Evolutionary conservation across 1,140 invertebrate species (phyloP).

Genomic region (Grapholita molesta): DNA sequence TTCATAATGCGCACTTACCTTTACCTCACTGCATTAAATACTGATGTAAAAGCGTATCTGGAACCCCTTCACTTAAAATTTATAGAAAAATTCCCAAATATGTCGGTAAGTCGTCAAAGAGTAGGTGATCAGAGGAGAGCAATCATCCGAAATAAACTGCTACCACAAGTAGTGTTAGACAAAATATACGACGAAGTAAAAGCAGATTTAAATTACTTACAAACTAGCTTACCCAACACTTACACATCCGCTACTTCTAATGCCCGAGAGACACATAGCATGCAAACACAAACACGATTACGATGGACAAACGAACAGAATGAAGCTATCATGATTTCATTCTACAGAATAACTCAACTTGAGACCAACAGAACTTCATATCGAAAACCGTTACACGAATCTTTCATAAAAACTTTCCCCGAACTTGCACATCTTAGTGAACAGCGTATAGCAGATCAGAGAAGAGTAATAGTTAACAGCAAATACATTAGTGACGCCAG

Average conservation of each 20-base stretch:
- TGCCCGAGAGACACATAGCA: background rate
- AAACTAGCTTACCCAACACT: background rate
- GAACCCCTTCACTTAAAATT: constrained; percentile 19
- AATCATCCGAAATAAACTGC: constrained; percentile 27
- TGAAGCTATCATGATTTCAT: constrained; percentile 25
- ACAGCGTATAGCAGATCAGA: too few species aligned
- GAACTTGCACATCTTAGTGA: constrained; percentile 23
- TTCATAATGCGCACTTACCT: too few species aligned
- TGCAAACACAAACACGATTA: constrained; percentile 8
- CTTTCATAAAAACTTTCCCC: constrained; percentile 20
- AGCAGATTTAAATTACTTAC: background rate
- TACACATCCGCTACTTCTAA: background rate
- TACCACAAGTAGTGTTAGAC: constrained; percentile 17
- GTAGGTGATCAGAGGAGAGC: constrained; percentile 34
- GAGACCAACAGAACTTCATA: constrained; percentile 27
- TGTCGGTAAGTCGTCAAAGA: constrained; percentile 26
- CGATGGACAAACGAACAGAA: constrained; percentile 27
- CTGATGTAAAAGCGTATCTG: background rate
- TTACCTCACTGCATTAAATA: background rate
- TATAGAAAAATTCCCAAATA: constrained; percentile 25
- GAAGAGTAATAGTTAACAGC: constrained; percentile 29
- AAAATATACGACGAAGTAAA: constrained; percentile 22
- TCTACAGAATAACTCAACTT: constrained; percentile 26
- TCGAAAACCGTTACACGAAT: constrained; percentile 22
- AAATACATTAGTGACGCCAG: constrained; percentile 21